Percentiles rank a stretch among this genome's conserved stretches.
phyloP scores from a whole-genome alignment of 2,113 vertebrate species.

The Phylloscopus whistleri region DNA sequence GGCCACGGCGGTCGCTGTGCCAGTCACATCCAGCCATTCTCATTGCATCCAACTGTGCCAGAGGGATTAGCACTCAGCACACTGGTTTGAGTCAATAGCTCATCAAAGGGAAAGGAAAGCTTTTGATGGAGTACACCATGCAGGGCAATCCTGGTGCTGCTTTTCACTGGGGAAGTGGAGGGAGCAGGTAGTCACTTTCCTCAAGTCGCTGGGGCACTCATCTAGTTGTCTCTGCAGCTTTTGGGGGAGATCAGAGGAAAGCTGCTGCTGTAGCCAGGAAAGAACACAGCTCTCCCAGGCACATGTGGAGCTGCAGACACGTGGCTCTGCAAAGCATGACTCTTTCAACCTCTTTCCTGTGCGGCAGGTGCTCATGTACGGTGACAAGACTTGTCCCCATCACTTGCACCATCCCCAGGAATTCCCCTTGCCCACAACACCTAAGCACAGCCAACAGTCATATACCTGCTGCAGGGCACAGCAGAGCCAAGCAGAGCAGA shows the following conservation, averaged over 20 bases:
- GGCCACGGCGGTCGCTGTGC: accelerated
- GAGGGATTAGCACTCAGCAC: not conserved
- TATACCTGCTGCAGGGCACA: not conserved
- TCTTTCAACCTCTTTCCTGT: not conserved
- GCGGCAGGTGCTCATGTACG: accelerated
- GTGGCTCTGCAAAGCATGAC: not conserved
- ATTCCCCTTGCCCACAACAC: not conserved
- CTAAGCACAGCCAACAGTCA: not conserved
- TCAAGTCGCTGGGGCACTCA: accelerated
- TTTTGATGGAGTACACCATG: not conserved
- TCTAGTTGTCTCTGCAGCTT: not conserved
- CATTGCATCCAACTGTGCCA: not conserved
- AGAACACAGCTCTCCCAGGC: not conserved
- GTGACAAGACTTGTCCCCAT: not conserved
- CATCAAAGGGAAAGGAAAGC: not conserved
- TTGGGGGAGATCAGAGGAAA: not conserved
- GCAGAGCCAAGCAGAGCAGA: not conserved
- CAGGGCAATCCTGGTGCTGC: accelerated
- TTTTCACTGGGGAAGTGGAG: not conserved
- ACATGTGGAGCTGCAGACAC: not conserved
- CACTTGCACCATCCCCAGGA: not conserved
- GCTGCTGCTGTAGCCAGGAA: not conserved
- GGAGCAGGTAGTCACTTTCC: not conserved
- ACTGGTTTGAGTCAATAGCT: accelerated
- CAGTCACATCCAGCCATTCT: not conserved